Percentiles rank a stretch among this genome's conserved stretches.
phyloP scores from a whole-genome alignment of 1,140 invertebrate species.

The Oedothorax gibbosus region DNA sequence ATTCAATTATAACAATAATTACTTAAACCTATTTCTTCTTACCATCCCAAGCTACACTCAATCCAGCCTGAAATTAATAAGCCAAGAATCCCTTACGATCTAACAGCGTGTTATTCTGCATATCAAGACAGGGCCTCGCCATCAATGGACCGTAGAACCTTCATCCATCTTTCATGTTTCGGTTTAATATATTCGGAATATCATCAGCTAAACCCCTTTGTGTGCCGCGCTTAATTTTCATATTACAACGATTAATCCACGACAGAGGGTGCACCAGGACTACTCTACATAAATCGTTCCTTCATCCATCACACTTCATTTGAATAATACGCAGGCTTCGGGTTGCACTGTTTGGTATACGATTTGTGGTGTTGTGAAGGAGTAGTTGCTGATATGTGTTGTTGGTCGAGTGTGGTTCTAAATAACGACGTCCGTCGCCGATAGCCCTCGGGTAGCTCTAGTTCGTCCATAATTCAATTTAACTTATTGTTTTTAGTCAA shows the following conservation, averaged over 20 bases:
- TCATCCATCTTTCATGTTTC: slow-evolving; percentile 47
- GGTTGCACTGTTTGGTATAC: neutral
- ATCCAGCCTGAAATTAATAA: too few relatives aligned
- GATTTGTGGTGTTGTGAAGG: too few relatives aligned
- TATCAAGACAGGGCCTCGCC: slow-evolving; percentile 24
- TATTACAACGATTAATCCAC: slow-evolving; percentile 56
- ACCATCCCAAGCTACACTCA: too few relatives aligned
- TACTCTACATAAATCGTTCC: slow-evolving; percentile 28
- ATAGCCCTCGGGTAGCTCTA: too few relatives aligned
- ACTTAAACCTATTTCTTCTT: too few relatives aligned
- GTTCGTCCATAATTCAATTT: too few relatives aligned
- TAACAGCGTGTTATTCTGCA: slow-evolving; percentile 22
- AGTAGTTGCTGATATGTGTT: too few relatives aligned
- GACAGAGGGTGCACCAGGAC: slow-evolving; percentile 31
- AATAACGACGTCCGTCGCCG: too few relatives aligned
- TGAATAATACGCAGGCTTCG: slow-evolving; percentile 43
- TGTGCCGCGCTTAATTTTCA: slow-evolving; percentile 57
- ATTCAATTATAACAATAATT: too few relatives aligned
- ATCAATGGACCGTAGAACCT: slow-evolving; percentile 28
- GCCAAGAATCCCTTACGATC: slow-evolving; percentile 18
- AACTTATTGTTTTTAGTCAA: too few relatives aligned
- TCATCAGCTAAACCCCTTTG: slow-evolving; percentile 21
- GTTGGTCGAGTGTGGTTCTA: too few relatives aligned
- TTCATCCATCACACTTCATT: slow-evolving; percentile 49
- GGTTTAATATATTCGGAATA: slow-evolving; percentile 56